A percentile compares a stretch with the other conserved stretches of the same genome.
Conservation (phyloP, 2,888 invertebrate genomes). For the Drosophila differens region DNA sequence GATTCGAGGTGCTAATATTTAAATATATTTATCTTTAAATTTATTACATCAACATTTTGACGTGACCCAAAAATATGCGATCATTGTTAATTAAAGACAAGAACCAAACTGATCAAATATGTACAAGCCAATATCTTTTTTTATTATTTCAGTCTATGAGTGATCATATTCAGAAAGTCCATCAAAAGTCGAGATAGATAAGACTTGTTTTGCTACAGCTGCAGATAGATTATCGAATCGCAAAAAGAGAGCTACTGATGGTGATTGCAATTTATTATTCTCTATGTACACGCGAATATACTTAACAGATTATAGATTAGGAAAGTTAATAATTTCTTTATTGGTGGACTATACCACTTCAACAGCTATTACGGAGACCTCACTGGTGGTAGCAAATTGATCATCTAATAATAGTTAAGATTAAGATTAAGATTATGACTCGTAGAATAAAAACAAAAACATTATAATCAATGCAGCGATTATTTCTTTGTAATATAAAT, state of each 20-base stretch:
- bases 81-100: slow-evolving; percentile 3
- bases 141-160: slow-evolving; percentile 5
- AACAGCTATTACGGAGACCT: not conserved
- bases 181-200: not conserved
- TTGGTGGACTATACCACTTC: not conserved
- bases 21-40: too few species aligned
- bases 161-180: slow-evolving; percentile 14
- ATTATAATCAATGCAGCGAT: not conserved
- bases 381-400: not conserved
- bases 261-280: not conserved
- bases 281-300: not conserved
- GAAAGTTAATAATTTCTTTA: not conserved
- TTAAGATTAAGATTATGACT: not conserved
- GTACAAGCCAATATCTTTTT: slow-evolving; percentile 16
- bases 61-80: not conserved
- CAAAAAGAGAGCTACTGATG: not conserved
- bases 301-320: not conserved
- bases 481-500: not conserved
- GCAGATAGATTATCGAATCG: not conserved
- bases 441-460: not conserved
- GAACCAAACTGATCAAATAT: slow-evolving; percentile 24
- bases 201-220: not conserved
- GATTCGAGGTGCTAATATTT: too few species aligned
- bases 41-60: too few species aligned
- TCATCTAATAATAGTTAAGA: not conserved